Conservation (phyloP, 2,888 invertebrate genomes). For the Cyrtodaria siliqua region DNA sequence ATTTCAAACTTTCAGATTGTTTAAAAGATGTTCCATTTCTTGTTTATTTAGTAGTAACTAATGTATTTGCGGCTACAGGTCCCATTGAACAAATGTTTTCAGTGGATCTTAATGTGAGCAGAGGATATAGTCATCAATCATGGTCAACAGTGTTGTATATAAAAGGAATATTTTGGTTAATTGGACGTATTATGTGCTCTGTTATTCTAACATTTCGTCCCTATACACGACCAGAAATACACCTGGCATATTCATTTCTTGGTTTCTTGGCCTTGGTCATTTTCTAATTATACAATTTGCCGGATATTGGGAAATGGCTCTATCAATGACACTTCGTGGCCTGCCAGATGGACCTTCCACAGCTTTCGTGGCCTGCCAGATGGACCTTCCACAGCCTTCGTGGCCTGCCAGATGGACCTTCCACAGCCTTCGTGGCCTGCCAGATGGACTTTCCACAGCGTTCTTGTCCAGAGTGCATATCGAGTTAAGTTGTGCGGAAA, state of each 20-base stretch:
- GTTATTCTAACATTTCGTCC: slow-evolving; percentile 23
- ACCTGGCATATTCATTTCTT: slow-evolving; percentile 15
- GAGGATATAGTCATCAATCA: slow-evolving; percentile 23
- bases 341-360: too few species aligned
- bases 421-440: slow-evolving; percentile 41
- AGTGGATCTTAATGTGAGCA: slow-evolving; percentile 36
- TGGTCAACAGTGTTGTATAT: slow-evolving; percentile 36
- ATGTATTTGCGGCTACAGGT: slow-evolving; percentile 3
- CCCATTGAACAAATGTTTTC: slow-evolving; percentile 50
- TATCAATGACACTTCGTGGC: slow-evolving; percentile 18
- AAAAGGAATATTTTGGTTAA: slow-evolving; percentile 43
- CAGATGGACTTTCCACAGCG: slow-evolving; percentile 23
- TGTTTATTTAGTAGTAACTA: slow-evolving; percentile 5
- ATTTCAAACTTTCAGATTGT: too few species aligned
- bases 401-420: too few species aligned
- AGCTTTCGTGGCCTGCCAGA: too few species aligned
- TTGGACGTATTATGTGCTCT: slow-evolving; percentile 21
- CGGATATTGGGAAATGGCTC: slow-evolving; percentile 31
- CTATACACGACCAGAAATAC: slow-evolving; percentile 24
- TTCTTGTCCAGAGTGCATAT: slow-evolving; percentile 30
- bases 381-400: too few species aligned
- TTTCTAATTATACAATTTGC: slow-evolving; percentile 10
- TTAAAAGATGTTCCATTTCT: slow-evolving; percentile 18
- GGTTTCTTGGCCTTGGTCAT: slow-evolving; percentile 29
- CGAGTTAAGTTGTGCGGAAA: slow-evolving; percentile 32